phyloP scores from a whole-genome alignment of 2,797 vertebrate genomes.

The Molothrus ater region DNA sequence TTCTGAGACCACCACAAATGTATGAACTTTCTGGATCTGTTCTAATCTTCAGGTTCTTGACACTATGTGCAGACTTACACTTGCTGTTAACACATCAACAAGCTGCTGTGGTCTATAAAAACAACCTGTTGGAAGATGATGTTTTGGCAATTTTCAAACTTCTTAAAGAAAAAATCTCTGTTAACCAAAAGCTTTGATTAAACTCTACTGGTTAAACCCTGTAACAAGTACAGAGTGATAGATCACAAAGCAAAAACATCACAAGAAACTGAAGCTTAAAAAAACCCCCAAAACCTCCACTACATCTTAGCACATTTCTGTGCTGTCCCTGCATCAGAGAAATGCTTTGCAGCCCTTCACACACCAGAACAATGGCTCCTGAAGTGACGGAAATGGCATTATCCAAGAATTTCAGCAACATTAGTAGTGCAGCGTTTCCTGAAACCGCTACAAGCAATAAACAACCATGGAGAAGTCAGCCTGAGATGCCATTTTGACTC shows the following conservation, averaged over 20 bases:
- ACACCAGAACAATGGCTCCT: conserved; percentile 32
- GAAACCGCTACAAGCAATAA: neutral
- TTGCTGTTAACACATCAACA: neutral
- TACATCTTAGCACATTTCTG: neutral
- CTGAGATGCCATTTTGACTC: neutral
- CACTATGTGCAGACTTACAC: neutral
- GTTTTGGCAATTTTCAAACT: neutral
- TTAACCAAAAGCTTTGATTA: neutral
- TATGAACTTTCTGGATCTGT: neutral
- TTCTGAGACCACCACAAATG: neutral
- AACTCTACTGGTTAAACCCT: neutral
- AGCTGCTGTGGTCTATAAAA: neutral
- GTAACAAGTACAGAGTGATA: neutral
- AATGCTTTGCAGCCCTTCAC: conserved; percentile 26
- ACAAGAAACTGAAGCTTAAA: neutral
- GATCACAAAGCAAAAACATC: neutral
- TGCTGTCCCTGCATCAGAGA: neutral
- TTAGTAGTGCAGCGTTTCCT: neutral
- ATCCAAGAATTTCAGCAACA: neutral
- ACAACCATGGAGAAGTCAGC: neutral
- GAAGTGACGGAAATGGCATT: neutral
- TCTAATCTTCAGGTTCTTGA: neutral
- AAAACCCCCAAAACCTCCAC: accelerated
- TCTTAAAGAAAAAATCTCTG: neutral
- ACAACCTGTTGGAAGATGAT: neutral